These are phyloP conservation scores for Ceratina japonica DNA, from an alignment of 1,140 invertebrate genomes.

Conservation along the genomic window DNA sequence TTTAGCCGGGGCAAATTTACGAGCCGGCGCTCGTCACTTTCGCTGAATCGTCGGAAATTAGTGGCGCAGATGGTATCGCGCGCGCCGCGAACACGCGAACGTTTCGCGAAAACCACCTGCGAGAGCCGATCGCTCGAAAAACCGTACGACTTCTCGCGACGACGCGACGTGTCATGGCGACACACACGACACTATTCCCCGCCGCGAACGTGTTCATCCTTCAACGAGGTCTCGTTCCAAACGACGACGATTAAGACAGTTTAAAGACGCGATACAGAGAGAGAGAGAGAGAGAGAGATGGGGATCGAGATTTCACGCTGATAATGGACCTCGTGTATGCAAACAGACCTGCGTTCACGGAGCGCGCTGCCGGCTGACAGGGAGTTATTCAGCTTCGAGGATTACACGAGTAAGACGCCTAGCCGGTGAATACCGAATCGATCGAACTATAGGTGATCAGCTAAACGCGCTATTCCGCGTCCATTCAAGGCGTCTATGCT, in stretches of 20 bases:
- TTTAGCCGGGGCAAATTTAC: slow-evolving; percentile 36
- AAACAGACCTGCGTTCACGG: background rate
- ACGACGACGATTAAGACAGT: background rate
- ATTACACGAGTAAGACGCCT: background rate
- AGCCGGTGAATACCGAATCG: background rate
- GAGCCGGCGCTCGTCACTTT: slow-evolving; percentile 41
- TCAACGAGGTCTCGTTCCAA: background rate
- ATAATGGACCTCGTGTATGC: slow-evolving; percentile 3
- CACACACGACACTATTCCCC: slow-evolving; percentile 5
- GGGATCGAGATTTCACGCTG: background rate
- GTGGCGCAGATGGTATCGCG: slow-evolving; percentile 31
- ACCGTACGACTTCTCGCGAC: background rate
- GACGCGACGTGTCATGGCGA: background rate
- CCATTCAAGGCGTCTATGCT: slow-evolving; percentile 39
- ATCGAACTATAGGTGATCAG: slow-evolving; percentile 52
- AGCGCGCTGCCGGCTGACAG: background rate
- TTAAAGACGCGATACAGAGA: background rate
- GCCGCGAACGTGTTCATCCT: slow-evolving; percentile 26
- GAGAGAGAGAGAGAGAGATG: background rate
- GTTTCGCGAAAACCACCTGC: slow-evolving; percentile 23
- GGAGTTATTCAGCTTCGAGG: background rate
- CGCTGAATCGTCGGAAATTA: slow-evolving; percentile 45
- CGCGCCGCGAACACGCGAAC: background rate
- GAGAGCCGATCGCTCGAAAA: slow-evolving; percentile 12
- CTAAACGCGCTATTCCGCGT: slow-evolving; percentile 42